A percentile compares a stretch with the other conserved stretches of the same genome.
Evolutionary conservation across 1,140 invertebrate species (phyloP).

Genomic region (Drosophila kanapiae): DNA sequence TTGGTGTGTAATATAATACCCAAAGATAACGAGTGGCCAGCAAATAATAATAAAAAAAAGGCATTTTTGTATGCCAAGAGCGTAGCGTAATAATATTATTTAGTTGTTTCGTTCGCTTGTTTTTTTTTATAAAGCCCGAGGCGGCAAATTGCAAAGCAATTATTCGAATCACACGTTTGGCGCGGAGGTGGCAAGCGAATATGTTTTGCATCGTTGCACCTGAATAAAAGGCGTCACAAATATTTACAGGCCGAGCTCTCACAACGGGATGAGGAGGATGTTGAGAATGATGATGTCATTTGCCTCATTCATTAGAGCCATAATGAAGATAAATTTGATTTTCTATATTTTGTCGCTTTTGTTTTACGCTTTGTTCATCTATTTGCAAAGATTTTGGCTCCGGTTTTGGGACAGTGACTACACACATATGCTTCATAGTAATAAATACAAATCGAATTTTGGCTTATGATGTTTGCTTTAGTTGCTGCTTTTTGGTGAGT

Average conservation of each 20-base stretch:
- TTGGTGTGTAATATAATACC: slow-evolving; percentile 59
- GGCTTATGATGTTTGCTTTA: slow-evolving; percentile 6
- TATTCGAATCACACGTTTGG: slow-evolving; percentile 74
- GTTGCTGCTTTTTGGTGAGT: neutral
- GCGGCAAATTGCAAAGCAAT: slow-evolving; percentile 77
- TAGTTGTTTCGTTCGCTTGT: slow-evolving; percentile 27
- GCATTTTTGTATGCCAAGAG: slow-evolving; percentile 73
- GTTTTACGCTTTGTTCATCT: slow-evolving; percentile 24
- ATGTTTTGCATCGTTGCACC: slow-evolving; percentile 76
- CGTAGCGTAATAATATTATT: slow-evolving; percentile 60
- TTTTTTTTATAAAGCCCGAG: slow-evolving; percentile 16
- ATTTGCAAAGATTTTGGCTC: slow-evolving; percentile 34
- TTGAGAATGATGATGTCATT: slow-evolving; percentile 50
- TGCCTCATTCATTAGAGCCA: slow-evolving; percentile 38
- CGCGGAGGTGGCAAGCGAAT: slow-evolving; percentile 59
- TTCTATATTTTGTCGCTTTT: slow-evolving; percentile 48
- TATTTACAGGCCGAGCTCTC: slow-evolving; percentile 39
- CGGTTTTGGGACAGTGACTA: slow-evolving; percentile 13
- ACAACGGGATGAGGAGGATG: slow-evolving; percentile 6
- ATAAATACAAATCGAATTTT: slow-evolving; percentile 37
- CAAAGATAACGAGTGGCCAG: slow-evolving; percentile 34
- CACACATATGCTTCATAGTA: slow-evolving; percentile 20
- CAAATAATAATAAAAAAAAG: slow-evolving; percentile 25
- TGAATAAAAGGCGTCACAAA: slow-evolving; percentile 58
- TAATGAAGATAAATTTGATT: slow-evolving; percentile 78